Evolutionary conservation across 2,797 vertebrate genomes (phyloP).

Genomic region (Salarias fasciatus): DNA sequence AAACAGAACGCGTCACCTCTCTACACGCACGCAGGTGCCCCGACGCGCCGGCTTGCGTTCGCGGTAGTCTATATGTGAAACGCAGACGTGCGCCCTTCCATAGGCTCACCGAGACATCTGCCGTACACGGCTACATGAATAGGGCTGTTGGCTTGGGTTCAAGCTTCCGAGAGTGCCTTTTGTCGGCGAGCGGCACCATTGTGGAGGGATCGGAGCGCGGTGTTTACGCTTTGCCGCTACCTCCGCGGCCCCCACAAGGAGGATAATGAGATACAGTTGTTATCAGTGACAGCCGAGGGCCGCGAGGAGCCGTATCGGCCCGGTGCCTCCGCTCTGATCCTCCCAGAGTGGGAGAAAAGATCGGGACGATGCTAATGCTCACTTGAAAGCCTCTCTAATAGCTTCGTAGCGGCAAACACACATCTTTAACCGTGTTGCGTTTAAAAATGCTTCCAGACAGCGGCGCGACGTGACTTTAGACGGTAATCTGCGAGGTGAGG

Average conservation of each 20-base stretch:
- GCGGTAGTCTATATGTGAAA: conserved; percentile 35
- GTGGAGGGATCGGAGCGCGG: conserved; percentile 68
- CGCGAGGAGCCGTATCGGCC: conserved; percentile 49
- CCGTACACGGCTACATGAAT: conserved; percentile 71
- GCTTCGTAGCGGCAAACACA: conserved; percentile 15
- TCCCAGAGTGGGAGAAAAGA: conserved; percentile 49
- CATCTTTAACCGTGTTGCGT: conserved; percentile 1
- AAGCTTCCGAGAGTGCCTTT: conserved; percentile 72
- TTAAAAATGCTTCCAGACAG: conserved; percentile 2
- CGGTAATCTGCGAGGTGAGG: not conserved
- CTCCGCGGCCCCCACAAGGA: conserved; percentile 61
- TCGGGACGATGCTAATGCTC: conserved; percentile 45
- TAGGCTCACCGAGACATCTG: conserved; percentile 77
- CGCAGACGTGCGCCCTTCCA: conserved; percentile 64
- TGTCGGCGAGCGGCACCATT: conserved; percentile 66
- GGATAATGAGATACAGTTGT: conserved; percentile 80
- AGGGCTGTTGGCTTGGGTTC: conserved; percentile 76
- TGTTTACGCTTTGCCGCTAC: conserved; percentile 66
- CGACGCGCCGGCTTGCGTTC: conserved; percentile 23
- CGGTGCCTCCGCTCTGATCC: conserved; percentile 56
- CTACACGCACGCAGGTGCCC: conserved; percentile 32
- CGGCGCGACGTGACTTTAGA: conserved; percentile 5
- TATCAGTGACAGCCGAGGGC: conserved; percentile 76
- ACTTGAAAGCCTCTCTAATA: conserved; percentile 34
- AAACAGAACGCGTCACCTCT: conserved; percentile 39